These are phyloP conservation scores for Enteromius radiatus DNA, from an alignment of 2,797 vertebrate genomes.

Conservation along the genomic window DNA sequence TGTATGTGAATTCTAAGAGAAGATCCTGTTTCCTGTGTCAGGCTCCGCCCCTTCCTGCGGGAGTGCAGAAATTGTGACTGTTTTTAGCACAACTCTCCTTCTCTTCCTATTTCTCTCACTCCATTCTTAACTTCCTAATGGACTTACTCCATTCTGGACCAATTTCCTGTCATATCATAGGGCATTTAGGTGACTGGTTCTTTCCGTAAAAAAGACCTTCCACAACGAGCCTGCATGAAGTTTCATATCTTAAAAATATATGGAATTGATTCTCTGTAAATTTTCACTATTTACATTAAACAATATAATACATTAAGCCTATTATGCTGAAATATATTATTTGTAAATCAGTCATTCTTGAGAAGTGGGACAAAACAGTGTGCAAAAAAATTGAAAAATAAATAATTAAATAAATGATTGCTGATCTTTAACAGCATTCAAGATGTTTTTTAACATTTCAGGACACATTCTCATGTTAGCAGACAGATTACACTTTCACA, in stretches of 20 bases:
- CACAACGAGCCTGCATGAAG: neutral
- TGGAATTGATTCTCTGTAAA: neutral
- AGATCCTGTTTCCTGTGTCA: constrained; percentile 43
- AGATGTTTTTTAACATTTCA: no score
- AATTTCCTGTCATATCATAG: neutral
- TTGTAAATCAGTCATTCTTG: neutral
- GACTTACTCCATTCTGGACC: constrained; percentile 8
- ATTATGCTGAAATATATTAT: neutral
- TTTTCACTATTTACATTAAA: neutral
- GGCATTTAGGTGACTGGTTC: neutral
- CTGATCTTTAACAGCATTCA: no score
- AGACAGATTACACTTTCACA: no score
- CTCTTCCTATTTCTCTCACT: constrained; percentile 21
- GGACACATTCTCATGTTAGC: no score
- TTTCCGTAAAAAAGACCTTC: neutral
- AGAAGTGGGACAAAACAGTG: no score
- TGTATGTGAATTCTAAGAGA: constrained; percentile 5
- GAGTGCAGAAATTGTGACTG: neutral
- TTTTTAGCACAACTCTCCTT: constrained; percentile 39
- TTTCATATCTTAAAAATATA: neutral
- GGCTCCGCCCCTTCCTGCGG: constrained; percentile 42
- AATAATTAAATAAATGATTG: no score
- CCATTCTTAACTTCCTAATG: constrained; percentile 14
- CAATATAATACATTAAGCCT: no score
- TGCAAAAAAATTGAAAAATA: no score